These are phyloP conservation scores for Rhodeus uyekii DNA, from an alignment of 2,797 vertebrate species.

Conservation along the genomic window DNA sequence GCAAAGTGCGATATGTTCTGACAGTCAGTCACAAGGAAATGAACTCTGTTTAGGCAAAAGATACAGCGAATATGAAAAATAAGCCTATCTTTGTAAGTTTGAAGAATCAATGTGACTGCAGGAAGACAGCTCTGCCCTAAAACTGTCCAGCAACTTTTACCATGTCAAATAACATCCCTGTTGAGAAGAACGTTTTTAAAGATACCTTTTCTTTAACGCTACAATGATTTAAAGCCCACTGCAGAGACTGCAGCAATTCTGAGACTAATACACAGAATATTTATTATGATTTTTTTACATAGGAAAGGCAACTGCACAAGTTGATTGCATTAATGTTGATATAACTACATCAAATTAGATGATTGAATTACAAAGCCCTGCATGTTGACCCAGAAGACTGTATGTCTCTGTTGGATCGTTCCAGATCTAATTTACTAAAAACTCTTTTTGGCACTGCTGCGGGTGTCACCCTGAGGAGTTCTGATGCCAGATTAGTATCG, in stretches of 20 bases:
- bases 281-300: background rate
- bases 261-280: background rate
- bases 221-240: background rate
- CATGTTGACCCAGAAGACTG: constrained; percentile 11
- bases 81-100: background rate
- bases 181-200: background rate
- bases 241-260: background rate
- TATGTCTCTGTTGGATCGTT: constrained; percentile 3
- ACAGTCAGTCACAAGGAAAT: constrained; percentile 10
- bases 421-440: constrained; percentile 43
- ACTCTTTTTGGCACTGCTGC: constrained; percentile 34
- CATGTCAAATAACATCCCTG: background rate
- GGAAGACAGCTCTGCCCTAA: constrained; percentile 16
- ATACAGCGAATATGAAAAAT: constrained; percentile 13
- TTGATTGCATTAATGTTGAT: constrained; percentile 19
- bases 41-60: constrained; percentile 9
- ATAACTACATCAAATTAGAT: constrained; percentile 22
- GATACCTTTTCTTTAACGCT: background rate
- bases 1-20: constrained; percentile 16
- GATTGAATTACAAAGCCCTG: constrained; percentile 11
- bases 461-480: constrained; percentile 15
- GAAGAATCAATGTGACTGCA: background rate
- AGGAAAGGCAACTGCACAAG: background rate
- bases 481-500: constrained; percentile 9
- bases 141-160: background rate